phyloP scores from a whole-genome alignment of 2,888 invertebrate species.

The Apamea anceps region DNA sequence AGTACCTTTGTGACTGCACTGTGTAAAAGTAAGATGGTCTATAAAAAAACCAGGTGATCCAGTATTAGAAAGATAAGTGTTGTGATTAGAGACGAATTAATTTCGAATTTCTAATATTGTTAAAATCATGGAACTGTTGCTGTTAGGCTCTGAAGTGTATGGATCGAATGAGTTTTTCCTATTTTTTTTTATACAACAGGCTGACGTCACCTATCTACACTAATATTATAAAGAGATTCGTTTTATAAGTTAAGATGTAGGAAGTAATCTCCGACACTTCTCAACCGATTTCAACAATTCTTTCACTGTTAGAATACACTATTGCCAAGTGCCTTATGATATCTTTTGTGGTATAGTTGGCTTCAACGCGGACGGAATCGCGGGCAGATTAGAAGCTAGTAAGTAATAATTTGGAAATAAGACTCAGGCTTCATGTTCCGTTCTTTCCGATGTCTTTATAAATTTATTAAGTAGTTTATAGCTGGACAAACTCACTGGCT shows the following conservation, averaged over 20 bases:
- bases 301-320: no score
- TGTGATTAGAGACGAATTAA: not conserved
- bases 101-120: not conserved
- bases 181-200: not conserved
- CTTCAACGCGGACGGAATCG: no score
- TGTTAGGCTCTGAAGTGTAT: no score
- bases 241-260: no score
- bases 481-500: not conserved
- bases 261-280: no score
- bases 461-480: not conserved
- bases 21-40: not conserved
- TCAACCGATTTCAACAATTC: no score
- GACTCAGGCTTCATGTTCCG: not conserved
- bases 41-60: not conserved
- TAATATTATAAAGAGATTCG: no score
- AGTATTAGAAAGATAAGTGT: not conserved
- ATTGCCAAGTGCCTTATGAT: no score
- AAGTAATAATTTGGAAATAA: not conserved
- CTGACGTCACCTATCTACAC: not conserved
- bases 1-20: not conserved
- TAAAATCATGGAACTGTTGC: not conserved
- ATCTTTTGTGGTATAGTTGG: no score
- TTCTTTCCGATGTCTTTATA: not conserved
- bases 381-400: no score
- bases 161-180: not conserved